Percentiles rank a stretch among this genome's conserved stretches.
Evolutionary conservation across 2,888 invertebrate species (phyloP).

Genomic region (Rhamphomyia laevipes): DNA sequence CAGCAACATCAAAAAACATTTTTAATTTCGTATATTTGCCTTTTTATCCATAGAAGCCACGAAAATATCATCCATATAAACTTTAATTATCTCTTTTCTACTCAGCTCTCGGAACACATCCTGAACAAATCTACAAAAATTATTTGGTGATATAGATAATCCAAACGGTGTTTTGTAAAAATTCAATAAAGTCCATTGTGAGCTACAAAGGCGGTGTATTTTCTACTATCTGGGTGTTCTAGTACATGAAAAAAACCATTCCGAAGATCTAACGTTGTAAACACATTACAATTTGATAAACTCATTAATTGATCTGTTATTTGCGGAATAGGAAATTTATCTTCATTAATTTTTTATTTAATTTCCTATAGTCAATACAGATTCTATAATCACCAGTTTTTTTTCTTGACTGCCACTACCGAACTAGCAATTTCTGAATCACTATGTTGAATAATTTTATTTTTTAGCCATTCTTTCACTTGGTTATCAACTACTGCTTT

Average conservation of each 20-base stretch:
- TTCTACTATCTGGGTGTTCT: neutral
- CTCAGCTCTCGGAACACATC: neutral
- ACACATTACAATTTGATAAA: too few species aligned
- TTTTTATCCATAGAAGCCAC: slow-evolving; percentile 10
- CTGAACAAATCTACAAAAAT: too few species aligned
- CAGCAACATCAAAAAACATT: slow-evolving; percentile 5
- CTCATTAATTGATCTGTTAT: too few species aligned
- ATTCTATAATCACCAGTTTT: neutral
- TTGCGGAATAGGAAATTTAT: too few species aligned
- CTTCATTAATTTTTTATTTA: too few species aligned
- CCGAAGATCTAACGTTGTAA: too few species aligned
- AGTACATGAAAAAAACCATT: too few species aligned
- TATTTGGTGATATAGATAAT: slow-evolving; percentile 23
- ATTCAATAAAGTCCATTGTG: slow-evolving; percentile 22
- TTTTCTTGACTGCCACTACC: slow-evolving; percentile 13
- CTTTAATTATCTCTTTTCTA: neutral
- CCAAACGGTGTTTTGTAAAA: slow-evolving; percentile 29
- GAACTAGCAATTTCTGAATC: slow-evolving; percentile 20
- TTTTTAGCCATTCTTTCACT: slow-evolving; percentile 19
- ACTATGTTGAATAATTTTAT: slow-evolving; percentile 19
- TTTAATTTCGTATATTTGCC: slow-evolving; percentile 9
- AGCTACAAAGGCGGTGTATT: slow-evolving; percentile 9
- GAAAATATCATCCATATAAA: slow-evolving; percentile 23
- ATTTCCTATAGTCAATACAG: too few species aligned
- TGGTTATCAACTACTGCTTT: neutral